Evolutionary conservation across 2,113 vertebrate species (phyloP).

Genomic region (Hypomesus transpacificus): DNA sequence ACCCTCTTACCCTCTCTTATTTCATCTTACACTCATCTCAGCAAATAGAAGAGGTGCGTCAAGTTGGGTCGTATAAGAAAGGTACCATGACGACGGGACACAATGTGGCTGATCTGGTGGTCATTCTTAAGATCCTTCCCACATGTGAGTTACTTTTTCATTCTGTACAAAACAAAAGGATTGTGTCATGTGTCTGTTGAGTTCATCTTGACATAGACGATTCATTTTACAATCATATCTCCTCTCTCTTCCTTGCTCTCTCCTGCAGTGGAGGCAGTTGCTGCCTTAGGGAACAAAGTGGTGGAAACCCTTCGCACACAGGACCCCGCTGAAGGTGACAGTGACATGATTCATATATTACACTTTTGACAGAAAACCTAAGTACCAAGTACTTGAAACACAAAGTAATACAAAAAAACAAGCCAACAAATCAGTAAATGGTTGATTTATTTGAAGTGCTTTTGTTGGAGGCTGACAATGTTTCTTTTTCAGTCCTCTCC

Average conservation of each 20-base stretch:
- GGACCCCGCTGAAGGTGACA: slow-evolving; percentile 88
- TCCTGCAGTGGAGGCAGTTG: slow-evolving; percentile 89
- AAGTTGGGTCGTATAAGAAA: slow-evolving; percentile 98
- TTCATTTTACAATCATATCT: no score
- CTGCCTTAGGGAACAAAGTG: slow-evolving; percentile 92
- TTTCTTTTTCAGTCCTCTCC: slow-evolving; percentile 79
- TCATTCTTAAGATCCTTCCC: slow-evolving; percentile 95
- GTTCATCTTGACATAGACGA: no score
- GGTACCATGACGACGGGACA: slow-evolving; percentile 96
- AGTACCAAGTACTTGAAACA: background rate
- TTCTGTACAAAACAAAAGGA: background rate
- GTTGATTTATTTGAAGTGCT: background rate
- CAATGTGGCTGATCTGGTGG: slow-evolving; percentile 94
- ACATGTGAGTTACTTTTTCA: slow-evolving; percentile 77
- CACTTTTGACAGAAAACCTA: no score
- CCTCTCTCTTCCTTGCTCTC: background rate
- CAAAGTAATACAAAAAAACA: background rate
- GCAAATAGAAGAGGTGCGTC: slow-evolving; percentile 99
- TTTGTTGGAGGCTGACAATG: background rate
- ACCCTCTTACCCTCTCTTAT: no score
- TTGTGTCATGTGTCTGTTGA: background rate
- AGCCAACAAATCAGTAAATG: background rate
- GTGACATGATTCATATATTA: slow-evolving; percentile 54
- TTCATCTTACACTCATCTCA: slow-evolving; percentile 34
- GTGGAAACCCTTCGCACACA: slow-evolving; percentile 91